Conservation (phyloP, 1,140 invertebrate species). For the Lasaia peninsularis region DNA sequence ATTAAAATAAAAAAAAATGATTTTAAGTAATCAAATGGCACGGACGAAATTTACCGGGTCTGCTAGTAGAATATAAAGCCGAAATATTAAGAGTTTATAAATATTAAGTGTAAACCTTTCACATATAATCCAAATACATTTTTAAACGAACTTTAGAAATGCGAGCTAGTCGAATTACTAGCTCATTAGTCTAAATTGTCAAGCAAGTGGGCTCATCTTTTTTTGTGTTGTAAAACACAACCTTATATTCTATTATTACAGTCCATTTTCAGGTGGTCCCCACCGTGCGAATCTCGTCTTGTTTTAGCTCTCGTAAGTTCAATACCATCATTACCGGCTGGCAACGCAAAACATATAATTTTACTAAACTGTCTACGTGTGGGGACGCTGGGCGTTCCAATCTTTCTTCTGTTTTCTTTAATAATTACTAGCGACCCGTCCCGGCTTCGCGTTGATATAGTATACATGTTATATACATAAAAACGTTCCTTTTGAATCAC, state of each 20-base stretch:
- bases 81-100: no score
- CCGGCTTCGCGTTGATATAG: no score
- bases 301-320: conserved; percentile 45
- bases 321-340: conserved; percentile 34
- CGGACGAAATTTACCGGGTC: no score
- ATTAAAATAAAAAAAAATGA: no score
- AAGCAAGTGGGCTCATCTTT: conserved; percentile 31
- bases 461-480: no score
- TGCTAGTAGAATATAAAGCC: no score
- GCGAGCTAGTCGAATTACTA: conserved; percentile 39
- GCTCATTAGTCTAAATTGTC: conserved; percentile 46
- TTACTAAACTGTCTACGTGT: conserved; percentile 28
- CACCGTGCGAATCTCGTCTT: conserved; percentile 34
- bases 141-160: conserved; percentile 5
- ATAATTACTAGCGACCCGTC: no score
- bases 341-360: conserved; percentile 11
- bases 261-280: conserved; percentile 5
- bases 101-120: no score
- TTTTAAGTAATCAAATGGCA: no score
- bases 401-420: background rate
- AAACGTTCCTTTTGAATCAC: no score
- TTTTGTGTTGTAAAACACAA: background rate
- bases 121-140: background rate
- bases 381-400: conserved; percentile 21
- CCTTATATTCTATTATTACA: conserved; percentile 24